Base-by-base conservation (phyloP, 2,113 vertebrate species). In the Catharus bicknelli region DNA sequence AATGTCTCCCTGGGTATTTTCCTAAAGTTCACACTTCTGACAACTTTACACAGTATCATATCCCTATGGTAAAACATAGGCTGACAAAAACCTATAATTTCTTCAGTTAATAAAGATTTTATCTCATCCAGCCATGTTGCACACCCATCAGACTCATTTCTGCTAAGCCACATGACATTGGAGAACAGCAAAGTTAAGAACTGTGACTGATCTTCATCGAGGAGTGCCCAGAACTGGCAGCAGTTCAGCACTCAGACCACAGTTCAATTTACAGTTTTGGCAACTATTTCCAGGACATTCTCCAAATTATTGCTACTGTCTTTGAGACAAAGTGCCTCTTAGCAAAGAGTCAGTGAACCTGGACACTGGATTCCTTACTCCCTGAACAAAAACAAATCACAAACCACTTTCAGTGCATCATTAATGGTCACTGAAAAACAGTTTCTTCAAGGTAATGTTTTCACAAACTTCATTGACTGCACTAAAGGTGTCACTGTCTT, bases 231-330 rank as follows among this genome's bases (percentile, higher is more conserved):
- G 38, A 93, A 64, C 63, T 96, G 92, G 95, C 94, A 96, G 79
- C 53, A 80, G 53, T 42, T 93, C 80, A 92, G 63, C 75, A 34
- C 83, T 96, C 91, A 76, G 76, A 77, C 81, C 93, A 42, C 74
- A 90, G 47, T 85, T 63, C 69, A 92, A 96, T 97, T 97, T 97
- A 94, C 67, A 89, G 25, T 94, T 83, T 87, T 97, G 92, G 88
- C 95, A 96, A 70, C 43, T 34, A 32, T 82, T 94, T 89, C 94
- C 93, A 50, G 30, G 67, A 89, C 74, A 48, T 82, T 83, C 64
- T 97, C 90, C 92, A 96, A 88, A 61, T 94, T n/a, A 66, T 42
- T 95, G 55, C 34, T 91, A 19, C 77, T 94, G 79, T 86, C 77
- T 95, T 72, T 80, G 77, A 90, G 88, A 97, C 78, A 95, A 93